phyloP scores from a whole-genome alignment of 1,140 invertebrate genomes.

The Marisa cornuarietis region DNA sequence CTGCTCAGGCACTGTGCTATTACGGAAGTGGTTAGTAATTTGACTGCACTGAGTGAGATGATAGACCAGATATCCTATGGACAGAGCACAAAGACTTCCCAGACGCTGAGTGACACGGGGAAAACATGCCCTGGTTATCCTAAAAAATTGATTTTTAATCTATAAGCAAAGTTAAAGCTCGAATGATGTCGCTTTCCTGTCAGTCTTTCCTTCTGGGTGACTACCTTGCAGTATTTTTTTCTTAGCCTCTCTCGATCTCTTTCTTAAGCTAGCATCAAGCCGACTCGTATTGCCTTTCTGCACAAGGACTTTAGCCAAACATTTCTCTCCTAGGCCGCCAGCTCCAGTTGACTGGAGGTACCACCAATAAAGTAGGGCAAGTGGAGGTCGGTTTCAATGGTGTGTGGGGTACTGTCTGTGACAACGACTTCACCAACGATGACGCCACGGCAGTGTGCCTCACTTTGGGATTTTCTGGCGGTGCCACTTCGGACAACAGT shows the following conservation, averaged over 20 bases:
- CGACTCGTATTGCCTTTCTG: too few species aligned
- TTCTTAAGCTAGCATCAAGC: too few species aligned
- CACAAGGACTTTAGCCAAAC: too few species aligned
- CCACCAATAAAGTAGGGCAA: background rate
- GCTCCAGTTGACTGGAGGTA: background rate
- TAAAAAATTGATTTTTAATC: too few species aligned
- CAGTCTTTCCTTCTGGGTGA: too few species aligned
- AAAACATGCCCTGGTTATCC: too few species aligned
- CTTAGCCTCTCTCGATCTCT: too few species aligned
- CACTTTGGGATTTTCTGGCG: slow-evolving; percentile 4
- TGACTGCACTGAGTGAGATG: background rate
- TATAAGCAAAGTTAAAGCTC: too few species aligned
- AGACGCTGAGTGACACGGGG: too few species aligned
- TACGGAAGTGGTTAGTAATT: background rate
- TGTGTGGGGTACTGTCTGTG: slow-evolving; percentile 14
- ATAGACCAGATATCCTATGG: background rate
- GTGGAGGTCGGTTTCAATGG: slow-evolving; percentile 10
- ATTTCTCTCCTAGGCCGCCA: background rate
- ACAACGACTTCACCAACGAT: background rate
- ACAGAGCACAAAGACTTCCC: too few species aligned
- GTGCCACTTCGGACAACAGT: background rate
- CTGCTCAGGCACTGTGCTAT: slow-evolving; percentile 16
- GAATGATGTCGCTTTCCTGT: too few species aligned
- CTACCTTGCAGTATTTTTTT: too few species aligned
- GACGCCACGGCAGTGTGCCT: slow-evolving; percentile 11